phyloP scores from a whole-genome alignment of 2,888 invertebrate genomes.

The Acanthoscelides obtectus region DNA sequence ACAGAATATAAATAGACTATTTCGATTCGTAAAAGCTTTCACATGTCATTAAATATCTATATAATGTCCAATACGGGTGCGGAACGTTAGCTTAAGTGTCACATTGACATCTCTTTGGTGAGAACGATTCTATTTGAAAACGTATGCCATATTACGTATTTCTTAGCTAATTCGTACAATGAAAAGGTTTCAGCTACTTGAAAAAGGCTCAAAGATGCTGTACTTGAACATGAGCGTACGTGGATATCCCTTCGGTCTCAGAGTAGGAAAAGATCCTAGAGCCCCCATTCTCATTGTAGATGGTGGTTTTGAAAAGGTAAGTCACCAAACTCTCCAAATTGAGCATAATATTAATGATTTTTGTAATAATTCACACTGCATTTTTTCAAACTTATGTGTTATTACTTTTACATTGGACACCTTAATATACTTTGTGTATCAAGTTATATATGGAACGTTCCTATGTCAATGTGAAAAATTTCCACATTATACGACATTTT shows the following conservation, averaged over 20 bases:
- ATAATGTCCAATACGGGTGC: neutral
- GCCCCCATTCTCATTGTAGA: conserved; percentile 70
- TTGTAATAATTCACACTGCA: no score
- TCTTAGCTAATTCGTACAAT: conserved; percentile 3
- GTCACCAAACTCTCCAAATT: neutral
- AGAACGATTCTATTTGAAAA: no score
- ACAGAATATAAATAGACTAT: no score
- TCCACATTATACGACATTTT: no score
- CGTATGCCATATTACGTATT: conserved; percentile 13
- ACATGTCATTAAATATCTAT: neutral
- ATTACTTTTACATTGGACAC: no score
- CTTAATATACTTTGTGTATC: no score
- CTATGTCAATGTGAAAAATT: no score
- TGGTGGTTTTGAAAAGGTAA: conserved; percentile 64
- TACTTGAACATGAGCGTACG: conserved; percentile 80
- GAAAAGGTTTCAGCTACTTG: conserved; percentile 53
- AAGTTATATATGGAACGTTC: no score
- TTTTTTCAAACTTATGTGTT: no score
- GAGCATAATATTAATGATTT: neutral
- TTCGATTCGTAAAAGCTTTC: no score
- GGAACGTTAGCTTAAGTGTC: no score
- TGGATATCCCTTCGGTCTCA: conserved; percentile 79
- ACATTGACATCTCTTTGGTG: no score
- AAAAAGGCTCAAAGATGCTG: conserved; percentile 68
- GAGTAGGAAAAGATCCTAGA: conserved; percentile 76